phyloP scores from a whole-genome alignment of 1,140 invertebrate genomes.

The Drosophila mayri region DNA sequence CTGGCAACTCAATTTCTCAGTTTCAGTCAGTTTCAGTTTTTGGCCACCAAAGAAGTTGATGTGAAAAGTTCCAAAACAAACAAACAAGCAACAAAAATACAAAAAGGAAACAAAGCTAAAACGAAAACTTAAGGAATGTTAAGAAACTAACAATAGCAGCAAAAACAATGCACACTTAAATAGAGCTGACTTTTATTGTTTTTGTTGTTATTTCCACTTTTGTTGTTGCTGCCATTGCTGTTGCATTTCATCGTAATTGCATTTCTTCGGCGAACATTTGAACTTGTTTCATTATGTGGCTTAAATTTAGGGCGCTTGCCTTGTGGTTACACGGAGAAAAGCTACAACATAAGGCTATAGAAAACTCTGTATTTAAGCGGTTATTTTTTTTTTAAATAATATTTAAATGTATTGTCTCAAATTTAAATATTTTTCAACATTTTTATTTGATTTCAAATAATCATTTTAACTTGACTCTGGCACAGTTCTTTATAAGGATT shows the following conservation, averaged over 20 bases:
- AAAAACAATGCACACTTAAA: constrained; percentile 68
- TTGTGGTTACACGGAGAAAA: constrained; percentile 24
- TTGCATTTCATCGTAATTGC: constrained; percentile 73
- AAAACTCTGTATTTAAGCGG: background rate
- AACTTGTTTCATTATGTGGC: constrained; percentile 76
- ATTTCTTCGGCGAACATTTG: constrained; percentile 79
- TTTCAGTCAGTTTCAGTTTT: constrained; percentile 54
- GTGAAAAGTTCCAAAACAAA: constrained; percentile 61
- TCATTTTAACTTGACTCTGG: too few relatives aligned
- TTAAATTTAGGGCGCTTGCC: constrained; percentile 54
- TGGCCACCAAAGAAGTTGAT: constrained; percentile 71
- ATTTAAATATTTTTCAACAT: background rate
- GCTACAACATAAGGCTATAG: background rate
- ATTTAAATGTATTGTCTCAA: background rate
- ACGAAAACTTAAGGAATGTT: constrained; percentile 59
- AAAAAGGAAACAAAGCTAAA: constrained; percentile 10
- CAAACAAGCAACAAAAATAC: constrained; percentile 36
- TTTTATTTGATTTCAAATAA: too few relatives aligned
- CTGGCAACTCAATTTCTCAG: constrained; percentile 61
- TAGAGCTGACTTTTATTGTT: constrained; percentile 50
- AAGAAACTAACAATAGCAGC: constrained; percentile 50
- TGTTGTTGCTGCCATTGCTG: constrained; percentile 34
- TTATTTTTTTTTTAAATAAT: background rate
- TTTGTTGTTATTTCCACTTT: constrained; percentile 13
- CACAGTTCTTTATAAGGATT: too few relatives aligned